Evolutionary conservation across 2,888 invertebrate species (phyloP).

Genomic region (Eupithecia subumbrata): DNA sequence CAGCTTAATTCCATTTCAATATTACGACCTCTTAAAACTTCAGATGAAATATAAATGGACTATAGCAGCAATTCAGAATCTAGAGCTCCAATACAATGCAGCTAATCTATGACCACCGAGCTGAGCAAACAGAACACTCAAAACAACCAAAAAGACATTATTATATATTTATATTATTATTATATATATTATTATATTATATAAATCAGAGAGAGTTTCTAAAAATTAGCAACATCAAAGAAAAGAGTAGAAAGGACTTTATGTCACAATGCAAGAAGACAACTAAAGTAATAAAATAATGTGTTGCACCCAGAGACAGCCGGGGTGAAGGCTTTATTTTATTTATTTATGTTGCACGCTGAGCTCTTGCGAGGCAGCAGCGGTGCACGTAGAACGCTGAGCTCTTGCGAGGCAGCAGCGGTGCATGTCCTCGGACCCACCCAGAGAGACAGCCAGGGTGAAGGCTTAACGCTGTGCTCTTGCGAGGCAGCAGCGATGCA

Average conservation of each 20-base stretch:
- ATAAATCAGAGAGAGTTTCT: constrained; percentile 19
- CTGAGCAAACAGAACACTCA: constrained; percentile 45
- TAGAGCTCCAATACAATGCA: constrained; percentile 19
- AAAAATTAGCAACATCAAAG: constrained; percentile 22
- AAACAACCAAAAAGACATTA: constrained; percentile 32
- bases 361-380: constrained; percentile 3
- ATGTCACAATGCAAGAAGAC: constrained; percentile 26
- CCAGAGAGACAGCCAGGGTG: background rate
- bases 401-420: background rate
- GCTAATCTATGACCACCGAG: constrained; percentile 33
- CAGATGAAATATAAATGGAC: constrained; percentile 15
- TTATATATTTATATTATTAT: too few species aligned
- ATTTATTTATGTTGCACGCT: too few species aligned
- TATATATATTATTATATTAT: too few species aligned
- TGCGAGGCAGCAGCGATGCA: background rate
- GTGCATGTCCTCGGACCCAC: background rate
- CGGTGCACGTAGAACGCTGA: background rate
- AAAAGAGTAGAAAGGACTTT: constrained; percentile 14
- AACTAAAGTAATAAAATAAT: background rate
- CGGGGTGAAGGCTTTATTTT: constrained; percentile 2
- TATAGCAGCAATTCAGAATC: constrained; percentile 29
- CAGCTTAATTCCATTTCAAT: constrained; percentile 24
- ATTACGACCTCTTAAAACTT: constrained; percentile 1
- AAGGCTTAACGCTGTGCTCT: background rate
- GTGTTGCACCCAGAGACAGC: background rate